Percentiles rank a stretch among this genome's conserved stretches.
These are phyloP conservation scores for Drusus annulatus DNA, from an alignment of 1,140 invertebrate species.

Conservation along the genomic window DNA sequence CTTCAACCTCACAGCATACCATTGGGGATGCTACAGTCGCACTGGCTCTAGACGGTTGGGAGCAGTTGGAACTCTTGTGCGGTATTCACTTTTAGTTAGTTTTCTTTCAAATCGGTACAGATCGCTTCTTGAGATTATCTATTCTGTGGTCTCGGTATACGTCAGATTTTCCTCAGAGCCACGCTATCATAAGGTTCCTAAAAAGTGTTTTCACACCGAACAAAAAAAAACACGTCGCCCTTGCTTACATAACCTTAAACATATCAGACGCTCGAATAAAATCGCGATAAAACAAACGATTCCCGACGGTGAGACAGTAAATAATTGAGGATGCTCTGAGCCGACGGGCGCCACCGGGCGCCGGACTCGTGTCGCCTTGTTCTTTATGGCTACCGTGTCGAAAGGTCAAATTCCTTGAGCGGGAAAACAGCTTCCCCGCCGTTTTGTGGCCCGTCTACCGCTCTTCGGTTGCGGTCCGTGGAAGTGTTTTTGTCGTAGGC, in stretches of 20 bases:
- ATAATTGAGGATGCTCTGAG: background rate
- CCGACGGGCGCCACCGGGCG: background rate
- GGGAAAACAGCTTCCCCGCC: background rate
- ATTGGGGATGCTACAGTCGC: too few relatives aligned
- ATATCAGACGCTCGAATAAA: background rate
- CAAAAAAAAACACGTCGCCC: background rate
- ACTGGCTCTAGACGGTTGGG: too few relatives aligned
- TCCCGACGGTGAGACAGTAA: background rate
- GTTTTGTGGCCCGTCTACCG: background rate
- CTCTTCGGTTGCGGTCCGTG: background rate
- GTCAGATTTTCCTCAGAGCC: too few relatives aligned
- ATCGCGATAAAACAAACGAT: background rate
- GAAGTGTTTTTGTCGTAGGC: background rate
- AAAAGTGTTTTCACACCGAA: background rate
- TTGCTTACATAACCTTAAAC: background rate
- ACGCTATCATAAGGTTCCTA: too few relatives aligned
- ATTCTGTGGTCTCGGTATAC: too few relatives aligned
- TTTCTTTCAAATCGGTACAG: too few relatives aligned
- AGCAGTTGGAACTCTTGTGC: too few relatives aligned
- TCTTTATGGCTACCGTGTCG: conserved; percentile 3
- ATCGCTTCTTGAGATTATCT: too few relatives aligned
- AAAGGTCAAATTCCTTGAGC: conserved; percentile 22
- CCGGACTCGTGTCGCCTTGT: background rate
- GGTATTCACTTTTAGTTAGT: too few relatives aligned
- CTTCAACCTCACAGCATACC: too few relatives aligned